Evolutionary conservation across 2,113 vertebrate genomes (phyloP).

Genomic region (Halichoerus grypus): DNA sequence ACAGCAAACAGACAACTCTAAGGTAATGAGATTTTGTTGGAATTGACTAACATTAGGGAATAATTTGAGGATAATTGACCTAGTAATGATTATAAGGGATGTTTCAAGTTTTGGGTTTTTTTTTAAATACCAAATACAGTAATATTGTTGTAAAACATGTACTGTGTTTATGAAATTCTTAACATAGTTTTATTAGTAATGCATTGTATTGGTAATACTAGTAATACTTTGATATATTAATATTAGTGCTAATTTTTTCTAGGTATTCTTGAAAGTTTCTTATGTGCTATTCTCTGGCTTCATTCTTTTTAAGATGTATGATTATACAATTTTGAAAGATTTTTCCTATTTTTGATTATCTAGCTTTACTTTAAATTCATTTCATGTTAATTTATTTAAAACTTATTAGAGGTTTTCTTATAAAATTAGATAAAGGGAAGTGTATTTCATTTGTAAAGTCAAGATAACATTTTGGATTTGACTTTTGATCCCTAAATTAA

Average conservation of each 20-base stretch:
- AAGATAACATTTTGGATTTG: neutral
- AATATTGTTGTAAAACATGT: neutral
- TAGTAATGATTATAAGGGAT: neutral
- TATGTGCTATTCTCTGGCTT: neutral
- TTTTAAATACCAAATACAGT: neutral
- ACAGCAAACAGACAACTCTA: neutral
- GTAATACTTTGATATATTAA: neutral
- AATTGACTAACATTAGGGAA: neutral
- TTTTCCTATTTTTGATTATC: neutral
- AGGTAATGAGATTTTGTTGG: neutral
- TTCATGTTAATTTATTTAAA: neutral
- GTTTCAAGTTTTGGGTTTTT: neutral
- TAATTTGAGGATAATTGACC: neutral
- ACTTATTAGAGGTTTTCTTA: neutral
- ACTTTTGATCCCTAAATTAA: constrained; percentile 24
- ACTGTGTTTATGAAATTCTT: neutral
- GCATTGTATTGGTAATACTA: neutral
- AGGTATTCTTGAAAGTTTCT: constrained; percentile 16
- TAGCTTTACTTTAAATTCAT: neutral
- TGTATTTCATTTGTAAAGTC: neutral
- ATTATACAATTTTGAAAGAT: neutral
- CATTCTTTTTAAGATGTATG: neutral
- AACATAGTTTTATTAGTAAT: neutral
- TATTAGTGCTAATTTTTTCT: neutral
- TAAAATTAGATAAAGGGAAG: neutral